Evolutionary conservation across 2,888 invertebrate species (phyloP), one percentile per base, ranked within the genome.

Genomic region (Lacanobia oleracea): DNA sequence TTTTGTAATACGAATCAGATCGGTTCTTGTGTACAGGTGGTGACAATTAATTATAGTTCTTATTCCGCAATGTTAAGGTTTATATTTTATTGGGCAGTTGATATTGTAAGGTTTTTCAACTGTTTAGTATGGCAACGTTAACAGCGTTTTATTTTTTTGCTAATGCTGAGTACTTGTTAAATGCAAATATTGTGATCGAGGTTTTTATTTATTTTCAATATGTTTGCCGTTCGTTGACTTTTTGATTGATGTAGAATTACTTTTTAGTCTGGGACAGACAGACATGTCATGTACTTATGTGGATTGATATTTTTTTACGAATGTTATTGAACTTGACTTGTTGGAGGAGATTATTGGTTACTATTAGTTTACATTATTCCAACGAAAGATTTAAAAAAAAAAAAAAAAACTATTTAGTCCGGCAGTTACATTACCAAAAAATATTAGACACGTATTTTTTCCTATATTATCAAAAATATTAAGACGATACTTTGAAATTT

Each of bases 191-290:
- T 72, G 48, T 68, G 67, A 62, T 66, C 7, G n/a, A 21, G 14
- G 62, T 71, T 80, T 54, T 50, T 40, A 14, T 43, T 2, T 8
- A 10, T 66, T 64, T 72, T 40, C 27, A 21, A 69, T 63, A 33
- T 27, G n/a, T 59, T 21, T 48, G 6, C 7, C 45, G 77, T 56
- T 66, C 72, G 64, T 60, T 80, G 79, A 64, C 81, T 68, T 14
- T 5, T 23, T 65, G 72, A 56, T 76, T 67, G 21, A 61, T 71
- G 71, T 43, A 6, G 7, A 6, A 61, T 62, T 61, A 67, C 53
- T 43, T 40, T n/a, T 14, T 50, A 6, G 6, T 23, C 12, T 27
- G 12, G 10, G 12, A 10, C n/a, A 16, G 9, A n/a, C 18, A 56
- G 60, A 56, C n/a, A 5, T 54, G 7, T 21, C 21, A 18, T 14